phyloP scores from a whole-genome alignment of 1,140 invertebrate genomes.

The Calliphora vicina region DNA sequence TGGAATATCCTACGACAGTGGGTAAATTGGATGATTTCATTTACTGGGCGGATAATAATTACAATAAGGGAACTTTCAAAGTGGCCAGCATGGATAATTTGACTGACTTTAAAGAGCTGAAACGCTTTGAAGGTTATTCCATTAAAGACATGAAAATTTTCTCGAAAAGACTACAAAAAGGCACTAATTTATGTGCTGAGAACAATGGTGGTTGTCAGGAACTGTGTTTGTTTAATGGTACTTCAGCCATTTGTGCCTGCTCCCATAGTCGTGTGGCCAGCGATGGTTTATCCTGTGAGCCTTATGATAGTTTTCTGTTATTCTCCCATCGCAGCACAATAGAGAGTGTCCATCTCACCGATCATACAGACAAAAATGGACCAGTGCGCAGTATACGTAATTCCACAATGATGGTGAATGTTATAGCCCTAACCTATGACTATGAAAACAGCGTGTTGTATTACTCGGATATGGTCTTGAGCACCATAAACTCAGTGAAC shows the following conservation, averaged over 20 bases:
- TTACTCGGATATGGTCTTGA: conserved; percentile 87
- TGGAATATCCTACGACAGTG: conserved; percentile 80
- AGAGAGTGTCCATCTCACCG: conserved; percentile 77
- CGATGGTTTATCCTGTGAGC: conserved; percentile 73
- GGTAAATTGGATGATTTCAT: conserved; percentile 55
- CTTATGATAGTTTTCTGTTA: conserved; percentile 79
- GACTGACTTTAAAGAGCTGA: conserved; percentile 66
- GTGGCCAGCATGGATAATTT: conserved; percentile 70
- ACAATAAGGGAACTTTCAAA: conserved; percentile 73
- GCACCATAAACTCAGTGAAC: conserved; percentile 82
- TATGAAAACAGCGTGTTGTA: conserved; percentile 75
- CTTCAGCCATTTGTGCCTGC: conserved; percentile 74
- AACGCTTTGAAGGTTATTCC: conserved; percentile 71
- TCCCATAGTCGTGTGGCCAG: conserved; percentile 74
- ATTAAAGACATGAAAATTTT: conserved; percentile 76
- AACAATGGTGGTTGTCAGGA: conserved; percentile 82
- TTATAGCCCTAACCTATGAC: conserved; percentile 84
- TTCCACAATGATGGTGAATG: conserved; percentile 75
- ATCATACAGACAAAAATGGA: conserved; percentile 76
- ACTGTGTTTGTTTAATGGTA: conserved; percentile 81
- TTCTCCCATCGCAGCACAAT: conserved; percentile 78
- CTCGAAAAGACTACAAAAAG: conserved; percentile 67
- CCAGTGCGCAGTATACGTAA: conserved; percentile 79
- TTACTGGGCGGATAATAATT: conserved; percentile 66
- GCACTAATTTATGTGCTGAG: conserved; percentile 72